Evolutionary conservation across 1,140 invertebrate genomes (phyloP).

Genomic region (Bombus ignitus): DNA sequence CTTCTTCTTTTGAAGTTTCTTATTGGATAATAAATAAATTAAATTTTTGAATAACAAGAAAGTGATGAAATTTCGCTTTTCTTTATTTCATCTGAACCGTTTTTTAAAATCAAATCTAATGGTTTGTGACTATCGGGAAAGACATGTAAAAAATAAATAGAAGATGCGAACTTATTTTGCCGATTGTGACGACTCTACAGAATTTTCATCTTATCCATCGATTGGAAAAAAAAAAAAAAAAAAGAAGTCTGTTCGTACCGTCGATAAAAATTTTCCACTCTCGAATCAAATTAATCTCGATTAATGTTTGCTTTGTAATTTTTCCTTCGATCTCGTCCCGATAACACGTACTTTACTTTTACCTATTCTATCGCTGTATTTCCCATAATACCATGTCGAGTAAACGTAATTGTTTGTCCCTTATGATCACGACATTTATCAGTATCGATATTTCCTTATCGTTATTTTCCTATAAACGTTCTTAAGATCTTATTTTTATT

Average conservation of each 20-base stretch:
- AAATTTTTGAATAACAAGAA: conserved; percentile 1
- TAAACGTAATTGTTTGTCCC: neutral
- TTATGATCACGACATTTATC: neutral
- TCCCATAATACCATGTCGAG: neutral
- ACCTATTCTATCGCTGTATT: neutral
- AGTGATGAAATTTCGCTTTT: neutral
- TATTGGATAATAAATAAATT: conserved; percentile 4
- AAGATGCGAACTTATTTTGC: neutral
- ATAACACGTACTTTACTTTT: neutral
- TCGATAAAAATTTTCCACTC: neutral
- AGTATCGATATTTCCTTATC: neutral
- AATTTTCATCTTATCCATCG: neutral
- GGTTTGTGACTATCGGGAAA: too few species aligned
- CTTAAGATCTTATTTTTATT: neutral
- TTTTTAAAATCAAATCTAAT: neutral
- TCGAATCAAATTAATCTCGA: neutral
- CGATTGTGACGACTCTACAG: neutral
- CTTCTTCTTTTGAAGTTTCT: neutral
- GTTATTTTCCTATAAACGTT: neutral
- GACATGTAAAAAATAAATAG: neutral
- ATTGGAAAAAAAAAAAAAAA: conserved; percentile 3
- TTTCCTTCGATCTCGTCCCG: neutral
- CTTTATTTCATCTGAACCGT: neutral
- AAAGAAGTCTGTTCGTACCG: neutral
- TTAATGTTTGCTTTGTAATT: conserved; percentile 5